Percentiles rank a stretch among this genome's conserved stretches.
phyloP scores from a whole-genome alignment of 1,140 invertebrate genomes.

The Aphaenogaster rudis region DNA sequence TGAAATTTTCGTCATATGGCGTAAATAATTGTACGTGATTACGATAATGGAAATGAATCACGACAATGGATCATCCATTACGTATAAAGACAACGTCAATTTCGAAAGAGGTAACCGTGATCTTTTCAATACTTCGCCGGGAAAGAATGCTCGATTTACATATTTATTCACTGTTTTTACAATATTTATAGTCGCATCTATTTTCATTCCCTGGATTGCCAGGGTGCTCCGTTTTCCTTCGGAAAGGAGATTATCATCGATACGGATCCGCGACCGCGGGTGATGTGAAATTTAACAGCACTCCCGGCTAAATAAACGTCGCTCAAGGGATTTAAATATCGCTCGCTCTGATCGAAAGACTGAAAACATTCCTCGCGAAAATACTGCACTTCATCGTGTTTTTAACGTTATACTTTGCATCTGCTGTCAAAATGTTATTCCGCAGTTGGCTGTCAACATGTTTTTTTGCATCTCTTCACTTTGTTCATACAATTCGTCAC shows the following conservation, averaged over 20 bases:
- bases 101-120: background rate
- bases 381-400: background rate
- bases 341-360: conserved; percentile 14
- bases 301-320: conserved; percentile 26
- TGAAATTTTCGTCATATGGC: background rate
- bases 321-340: conserved; percentile 31
- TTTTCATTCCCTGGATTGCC: too few relatives aligned
- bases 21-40: background rate
- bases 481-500: background rate
- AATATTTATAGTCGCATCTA: background rate
- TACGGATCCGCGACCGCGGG: background rate
- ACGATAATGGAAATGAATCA: background rate
- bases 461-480: background rate
- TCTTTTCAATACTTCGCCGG: background rate
- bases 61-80: background rate
- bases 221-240: conserved; percentile 4
- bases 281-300: conserved; percentile 26
- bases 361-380: background rate
- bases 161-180: background rate
- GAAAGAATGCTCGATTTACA: background rate
- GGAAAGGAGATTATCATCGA: conserved; percentile 21
- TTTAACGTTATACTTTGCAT: conserved; percentile 14
- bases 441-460: background rate
- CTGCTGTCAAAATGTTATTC: conserved; percentile 12
- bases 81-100: background rate